A percentile compares a stretch with the other conserved stretches of the same genome.
These are phyloP conservation scores for Phania funesta DNA, from an alignment of 2,888 invertebrate genomes.

Conservation along the genomic window DNA sequence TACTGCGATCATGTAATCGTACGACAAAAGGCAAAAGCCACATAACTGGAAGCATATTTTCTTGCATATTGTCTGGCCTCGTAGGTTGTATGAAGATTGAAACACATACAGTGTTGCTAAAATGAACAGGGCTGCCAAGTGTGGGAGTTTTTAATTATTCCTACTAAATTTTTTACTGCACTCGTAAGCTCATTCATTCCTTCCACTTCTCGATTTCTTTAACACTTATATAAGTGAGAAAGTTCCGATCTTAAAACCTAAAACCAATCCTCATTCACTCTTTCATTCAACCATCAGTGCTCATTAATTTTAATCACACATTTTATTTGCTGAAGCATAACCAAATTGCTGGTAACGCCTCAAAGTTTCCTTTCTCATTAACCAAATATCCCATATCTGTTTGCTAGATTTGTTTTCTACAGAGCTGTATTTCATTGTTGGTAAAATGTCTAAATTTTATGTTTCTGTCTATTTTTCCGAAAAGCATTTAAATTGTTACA, in stretches of 20 bases:
- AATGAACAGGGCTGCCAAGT: no score
- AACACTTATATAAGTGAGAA: background rate
- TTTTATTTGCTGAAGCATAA: constrained; percentile 52
- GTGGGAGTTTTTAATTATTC: no score
- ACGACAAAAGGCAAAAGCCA: no score
- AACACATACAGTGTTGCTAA: no score
- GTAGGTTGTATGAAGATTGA: no score
- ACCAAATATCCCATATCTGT: background rate
- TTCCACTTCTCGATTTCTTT: background rate
- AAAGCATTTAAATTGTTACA: constrained; percentile 43
- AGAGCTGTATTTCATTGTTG: constrained; percentile 35
- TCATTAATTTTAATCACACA: constrained; percentile 27
- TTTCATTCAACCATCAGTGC: background rate
- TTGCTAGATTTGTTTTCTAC: background rate
- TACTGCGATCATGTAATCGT: no score
- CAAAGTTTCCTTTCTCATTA: background rate
- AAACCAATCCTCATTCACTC: background rate
- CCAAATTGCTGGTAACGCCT: constrained; percentile 71
- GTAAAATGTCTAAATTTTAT: constrained; percentile 12
- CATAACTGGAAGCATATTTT: no score
- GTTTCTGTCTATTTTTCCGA: background rate
- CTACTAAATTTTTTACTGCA: no score
- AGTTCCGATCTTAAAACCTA: background rate
- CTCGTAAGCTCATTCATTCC: no score
- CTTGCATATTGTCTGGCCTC: no score